Base-by-base conservation (phyloP, 2,113 vertebrate genomes). In the Anser brachyrhynchus region DNA sequence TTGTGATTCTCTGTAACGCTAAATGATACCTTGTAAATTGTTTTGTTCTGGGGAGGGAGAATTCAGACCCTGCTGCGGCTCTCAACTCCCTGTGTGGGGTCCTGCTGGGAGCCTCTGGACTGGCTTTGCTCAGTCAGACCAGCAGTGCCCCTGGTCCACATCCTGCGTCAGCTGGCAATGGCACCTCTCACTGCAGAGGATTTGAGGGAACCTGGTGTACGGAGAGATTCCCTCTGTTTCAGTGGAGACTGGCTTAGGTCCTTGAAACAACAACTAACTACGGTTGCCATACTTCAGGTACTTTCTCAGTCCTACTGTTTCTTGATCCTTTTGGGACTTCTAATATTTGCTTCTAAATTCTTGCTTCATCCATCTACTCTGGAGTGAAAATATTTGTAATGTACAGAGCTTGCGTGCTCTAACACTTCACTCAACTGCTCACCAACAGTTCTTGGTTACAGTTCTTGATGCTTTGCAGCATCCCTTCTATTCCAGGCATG, bases 81-180 rank as follows among this genome's bases (percentile, higher is more conserved):
- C 26, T 84, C 0, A 1, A 11, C 25, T 81, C 29, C 35, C 33
- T 4, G 1, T 5, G 3, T 58, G 67, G 3, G 65, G 33, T 39
- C 25, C 31, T 2, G 1, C 37, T n/a, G 55, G 52, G 16, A 74
- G 11, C 31, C 23, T 57, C 65, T n/a, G 18, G 6, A 13, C 6
- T 33, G 39, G 37, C 6, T 58, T 65, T 71, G 8, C 39, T 70
- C 14, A 2, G 33, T 7, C 0, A 0, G 22, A 62, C 5, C 72
- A n/a, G 46, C 46, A 21, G 11, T 22, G 46, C 20, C 70, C n/a
- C 28, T 31, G 5, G 2, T 19, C 35, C 72, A 41, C 43, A 14
- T 35, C 37, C 23, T 16, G 26, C 10, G 8, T 19, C 61, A 28
- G 25, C 15, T 64, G 62, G 16, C 26, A 12, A 2, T 64, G 1